Evolutionary conservation across 2,888 invertebrate species (phyloP).

Genomic region (Drosophila fulvimacula): DNA sequence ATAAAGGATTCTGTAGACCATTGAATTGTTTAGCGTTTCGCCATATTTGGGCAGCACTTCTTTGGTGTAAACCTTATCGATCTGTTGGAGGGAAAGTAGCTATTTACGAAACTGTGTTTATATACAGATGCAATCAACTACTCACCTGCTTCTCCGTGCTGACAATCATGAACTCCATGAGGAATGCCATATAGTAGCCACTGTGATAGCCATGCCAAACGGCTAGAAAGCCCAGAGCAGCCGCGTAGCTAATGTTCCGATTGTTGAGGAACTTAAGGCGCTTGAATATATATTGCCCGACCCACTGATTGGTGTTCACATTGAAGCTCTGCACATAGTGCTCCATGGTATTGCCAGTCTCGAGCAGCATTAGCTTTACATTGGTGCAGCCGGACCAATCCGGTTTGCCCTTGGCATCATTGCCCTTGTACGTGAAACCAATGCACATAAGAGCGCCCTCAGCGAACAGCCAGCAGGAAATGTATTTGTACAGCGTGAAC

Average conservation of each 20-base stretch:
- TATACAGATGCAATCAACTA: slow-evolving; percentile 28
- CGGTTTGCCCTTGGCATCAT: slow-evolving; percentile 88
- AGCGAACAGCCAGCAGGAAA: slow-evolving; percentile 96
- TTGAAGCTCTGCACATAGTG: slow-evolving; percentile 97
- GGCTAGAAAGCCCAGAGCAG: slow-evolving; percentile 94
- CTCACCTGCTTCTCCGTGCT: slow-evolving; percentile 93
- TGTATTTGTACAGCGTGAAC: slow-evolving; percentile 94
- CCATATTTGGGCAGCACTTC: slow-evolving; percentile 69
- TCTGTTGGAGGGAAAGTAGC: slow-evolving; percentile 45
- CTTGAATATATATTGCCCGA: slow-evolving; percentile 97
- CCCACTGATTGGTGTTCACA: slow-evolving; percentile 97
- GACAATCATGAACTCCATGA: slow-evolving; percentile 95
- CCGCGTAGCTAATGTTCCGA: slow-evolving; percentile 91
- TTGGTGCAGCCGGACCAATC: slow-evolving; percentile 98
- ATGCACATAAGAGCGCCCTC: slow-evolving; percentile 90
- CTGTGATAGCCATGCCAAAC: slow-evolving; percentile 98
- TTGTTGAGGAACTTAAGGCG: slow-evolving; percentile 95
- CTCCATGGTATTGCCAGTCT: slow-evolving; percentile 93
- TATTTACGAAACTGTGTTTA: not conserved
- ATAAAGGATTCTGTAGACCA: slow-evolving; percentile 83
- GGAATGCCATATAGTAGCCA: slow-evolving; percentile 97
- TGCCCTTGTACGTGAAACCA: slow-evolving; percentile 89
- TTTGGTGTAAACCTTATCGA: slow-evolving; percentile 70
- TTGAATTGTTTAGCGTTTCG: slow-evolving; percentile 62
- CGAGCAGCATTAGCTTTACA: slow-evolving; percentile 92